Conservation (phyloP, 2,888 invertebrate genomes). For the Eugnorisma glareosa region DNA sequence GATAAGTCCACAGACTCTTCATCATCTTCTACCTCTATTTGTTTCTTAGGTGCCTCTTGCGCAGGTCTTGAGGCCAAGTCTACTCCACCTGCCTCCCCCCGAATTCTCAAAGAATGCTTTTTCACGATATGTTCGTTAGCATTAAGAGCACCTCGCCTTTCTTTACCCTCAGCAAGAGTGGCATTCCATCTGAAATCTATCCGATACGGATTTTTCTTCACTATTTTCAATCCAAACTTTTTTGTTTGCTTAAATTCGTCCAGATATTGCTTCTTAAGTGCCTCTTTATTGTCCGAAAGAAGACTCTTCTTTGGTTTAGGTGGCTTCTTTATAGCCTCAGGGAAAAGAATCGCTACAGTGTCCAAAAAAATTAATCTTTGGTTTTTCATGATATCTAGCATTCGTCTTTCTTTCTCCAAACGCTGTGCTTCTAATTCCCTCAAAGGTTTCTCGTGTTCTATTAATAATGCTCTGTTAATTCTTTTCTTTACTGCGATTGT, state of each 20-base stretch:
- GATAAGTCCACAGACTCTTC: constrained; percentile 10
- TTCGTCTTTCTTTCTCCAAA: constrained; percentile 90
- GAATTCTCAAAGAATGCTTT: constrained; percentile 80
- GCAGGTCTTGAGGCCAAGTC: constrained; percentile 24
- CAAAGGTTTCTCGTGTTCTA: constrained; percentile 91
- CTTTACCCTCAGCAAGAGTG: constrained; percentile 88
- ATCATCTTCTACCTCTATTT: constrained; percentile 3
- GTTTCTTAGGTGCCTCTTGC: background rate
- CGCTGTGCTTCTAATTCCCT: constrained; percentile 91
- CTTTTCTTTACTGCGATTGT: constrained; percentile 92
- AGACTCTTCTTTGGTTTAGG: constrained; percentile 84
- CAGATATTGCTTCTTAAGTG: constrained; percentile 80
- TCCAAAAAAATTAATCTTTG: constrained; percentile 92
- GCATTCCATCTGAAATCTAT: constrained; percentile 90
- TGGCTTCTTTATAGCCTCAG: constrained; percentile 90
- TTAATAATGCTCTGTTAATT: constrained; percentile 90
- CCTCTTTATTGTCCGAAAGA: constrained; percentile 83
- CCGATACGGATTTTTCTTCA: constrained; percentile 87
- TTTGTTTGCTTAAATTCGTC: constrained; percentile 80
- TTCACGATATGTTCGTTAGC: constrained; percentile 79
- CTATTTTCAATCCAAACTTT: constrained; percentile 78
- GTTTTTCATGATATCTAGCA: constrained; percentile 90
- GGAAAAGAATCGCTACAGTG: constrained; percentile 91
- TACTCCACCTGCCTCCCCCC: constrained; percentile 67
- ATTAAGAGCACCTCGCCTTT: constrained; percentile 87